phyloP scores from a whole-genome alignment of 2,113 vertebrate genomes.

The Cnemophilus loriae region DNA sequence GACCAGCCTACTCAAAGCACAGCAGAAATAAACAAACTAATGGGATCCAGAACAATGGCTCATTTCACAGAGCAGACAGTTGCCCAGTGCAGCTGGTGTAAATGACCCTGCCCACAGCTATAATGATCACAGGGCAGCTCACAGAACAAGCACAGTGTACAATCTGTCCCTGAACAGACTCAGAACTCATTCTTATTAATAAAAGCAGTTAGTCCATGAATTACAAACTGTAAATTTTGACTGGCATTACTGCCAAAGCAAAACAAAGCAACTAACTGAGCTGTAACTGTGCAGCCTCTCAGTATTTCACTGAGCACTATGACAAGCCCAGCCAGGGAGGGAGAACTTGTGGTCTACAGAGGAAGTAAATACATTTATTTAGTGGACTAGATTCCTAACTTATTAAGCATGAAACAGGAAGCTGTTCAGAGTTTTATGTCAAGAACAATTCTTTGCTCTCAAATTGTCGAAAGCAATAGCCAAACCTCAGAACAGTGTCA shows the following conservation, averaged over 20 bases:
- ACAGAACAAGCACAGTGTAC: neutral
- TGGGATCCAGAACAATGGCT: slow-evolving; percentile 49
- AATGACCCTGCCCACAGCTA: slow-evolving; percentile 47
- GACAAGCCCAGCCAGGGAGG: neutral
- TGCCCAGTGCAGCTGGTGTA: slow-evolving; percentile 39
- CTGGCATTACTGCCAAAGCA: neutral
- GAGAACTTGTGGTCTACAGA: neutral
- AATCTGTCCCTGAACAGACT: slow-evolving; percentile 11
- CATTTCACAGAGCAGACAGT: slow-evolving; percentile 50
- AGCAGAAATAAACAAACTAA: slow-evolving; percentile 38
- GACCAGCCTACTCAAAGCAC: neutral
- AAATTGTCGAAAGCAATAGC: neutral
- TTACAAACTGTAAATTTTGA: slow-evolving; percentile 45
- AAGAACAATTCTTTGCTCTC: neutral
- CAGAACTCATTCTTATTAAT: slow-evolving; percentile 36
- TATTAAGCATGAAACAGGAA: neutral
- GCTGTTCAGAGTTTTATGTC: neutral
- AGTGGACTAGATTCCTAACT: neutral
- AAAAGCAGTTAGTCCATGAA: slow-evolving; percentile 39
- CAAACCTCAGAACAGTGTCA: neutral
- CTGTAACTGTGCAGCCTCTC: neutral
- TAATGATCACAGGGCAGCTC: slow-evolving; percentile 15
- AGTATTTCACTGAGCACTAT: neutral
- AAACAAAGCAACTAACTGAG: slow-evolving; percentile 8
- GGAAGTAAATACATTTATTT: neutral